Evolutionary conservation across 1,140 invertebrate species (phyloP).

Genomic region (Amphibalanus amphitrite): DNA sequence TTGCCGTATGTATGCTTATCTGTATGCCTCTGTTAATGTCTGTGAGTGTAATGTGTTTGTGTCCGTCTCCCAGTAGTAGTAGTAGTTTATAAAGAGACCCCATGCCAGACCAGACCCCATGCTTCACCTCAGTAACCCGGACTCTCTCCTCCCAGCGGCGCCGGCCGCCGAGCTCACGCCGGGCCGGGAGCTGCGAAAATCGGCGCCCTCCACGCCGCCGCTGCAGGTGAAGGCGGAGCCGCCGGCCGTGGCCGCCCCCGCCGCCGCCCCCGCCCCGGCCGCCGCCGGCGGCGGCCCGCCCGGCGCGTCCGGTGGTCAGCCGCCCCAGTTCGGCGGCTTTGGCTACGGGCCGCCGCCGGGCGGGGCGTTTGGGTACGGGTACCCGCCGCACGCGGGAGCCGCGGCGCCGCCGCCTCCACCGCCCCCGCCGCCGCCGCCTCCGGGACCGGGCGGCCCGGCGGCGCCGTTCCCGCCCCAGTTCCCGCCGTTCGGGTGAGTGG

Average conservation of each 20-base stretch:
- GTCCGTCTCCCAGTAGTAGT: too few species aligned
- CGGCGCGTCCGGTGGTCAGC: background rate
- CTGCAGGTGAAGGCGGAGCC: background rate
- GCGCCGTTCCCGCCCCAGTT: background rate
- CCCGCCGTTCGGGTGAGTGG: background rate
- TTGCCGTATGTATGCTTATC: too few species aligned
- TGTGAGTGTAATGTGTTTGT: too few species aligned
- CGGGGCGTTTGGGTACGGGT: background rate
- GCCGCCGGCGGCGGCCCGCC: background rate
- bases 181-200: background rate
- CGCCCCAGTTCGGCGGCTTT: background rate
- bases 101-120: too few species aligned
- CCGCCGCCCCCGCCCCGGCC: conserved; percentile 8
- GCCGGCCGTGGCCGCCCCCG: background rate
- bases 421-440: background rate
- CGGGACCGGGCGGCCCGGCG: conserved; percentile 7
- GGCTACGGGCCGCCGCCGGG: background rate
- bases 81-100: too few species aligned
- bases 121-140: too few species aligned
- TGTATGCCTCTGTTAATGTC: too few species aligned
- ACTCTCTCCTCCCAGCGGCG: too few species aligned
- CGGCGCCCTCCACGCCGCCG: background rate
- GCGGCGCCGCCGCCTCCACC: background rate
- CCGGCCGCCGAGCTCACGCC: background rate
- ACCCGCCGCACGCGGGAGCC: background rate